Percentiles rank a stretch among this genome's conserved stretches.
Evolutionary conservation across 2,888 invertebrate genomes (phyloP).

Genomic region (Polymixis flavicincta): DNA sequence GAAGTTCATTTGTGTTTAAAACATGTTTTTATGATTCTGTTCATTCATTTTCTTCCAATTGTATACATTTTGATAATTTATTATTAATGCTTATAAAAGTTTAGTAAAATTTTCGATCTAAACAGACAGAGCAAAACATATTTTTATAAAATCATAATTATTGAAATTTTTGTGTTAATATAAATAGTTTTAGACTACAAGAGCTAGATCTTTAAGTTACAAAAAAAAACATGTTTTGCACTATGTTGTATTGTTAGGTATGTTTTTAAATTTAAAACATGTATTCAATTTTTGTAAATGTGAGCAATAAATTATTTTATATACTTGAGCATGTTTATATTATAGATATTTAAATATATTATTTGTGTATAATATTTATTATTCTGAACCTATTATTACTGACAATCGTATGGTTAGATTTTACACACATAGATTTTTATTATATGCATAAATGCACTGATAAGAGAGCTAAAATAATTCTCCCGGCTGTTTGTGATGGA

Average conservation of each 20-base stretch:
- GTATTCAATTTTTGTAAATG: constrained; percentile 3
- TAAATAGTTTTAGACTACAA: neutral
- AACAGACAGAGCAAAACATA: constrained; percentile 23
- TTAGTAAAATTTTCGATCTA: no score
- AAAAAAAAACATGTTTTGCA: constrained; percentile 9
- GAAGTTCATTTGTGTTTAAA: constrained; percentile 3
- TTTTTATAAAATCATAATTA: constrained; percentile 8
- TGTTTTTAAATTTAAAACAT: neutral
- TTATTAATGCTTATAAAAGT: no score
- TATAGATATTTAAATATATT: constrained; percentile 32
- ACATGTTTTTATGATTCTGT: neutral
- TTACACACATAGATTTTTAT: constrained; percentile 24
- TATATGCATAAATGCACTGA: constrained; percentile 46
- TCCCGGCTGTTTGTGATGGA: constrained; percentile 3
- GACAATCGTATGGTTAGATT: constrained; percentile 10
- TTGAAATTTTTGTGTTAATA: neutral
- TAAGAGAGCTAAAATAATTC: constrained; percentile 49
- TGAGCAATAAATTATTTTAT: constrained; percentile 53
- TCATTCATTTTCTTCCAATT: no score
- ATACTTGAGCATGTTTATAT: constrained; percentile 59
- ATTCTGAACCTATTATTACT: constrained; percentile 26
- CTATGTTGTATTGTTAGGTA: constrained; percentile 2
- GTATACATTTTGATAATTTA: neutral
- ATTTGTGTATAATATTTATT: constrained; percentile 16
- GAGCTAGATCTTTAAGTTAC: neutral